Percentiles rank a stretch among this genome's conserved stretches.
These are phyloP conservation scores for Auanema freiburgensis DNA, from an alignment of 2,888 invertebrate species.

Conservation along the genomic window DNA sequence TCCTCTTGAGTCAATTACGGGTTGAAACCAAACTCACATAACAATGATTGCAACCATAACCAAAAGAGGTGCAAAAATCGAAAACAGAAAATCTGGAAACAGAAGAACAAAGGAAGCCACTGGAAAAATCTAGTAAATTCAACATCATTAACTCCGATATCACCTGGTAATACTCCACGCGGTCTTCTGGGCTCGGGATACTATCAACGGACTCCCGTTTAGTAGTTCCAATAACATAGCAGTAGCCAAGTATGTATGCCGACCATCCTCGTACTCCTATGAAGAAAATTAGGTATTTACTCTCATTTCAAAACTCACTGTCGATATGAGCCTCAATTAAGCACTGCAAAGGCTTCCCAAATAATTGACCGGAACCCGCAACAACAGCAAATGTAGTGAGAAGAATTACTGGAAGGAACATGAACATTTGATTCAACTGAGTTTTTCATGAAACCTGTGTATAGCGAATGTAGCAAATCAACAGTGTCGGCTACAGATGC, in stretches of 20 bases:
- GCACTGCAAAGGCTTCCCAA: constrained; percentile 1
- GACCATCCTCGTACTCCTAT: neutral
- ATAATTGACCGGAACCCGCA: neutral
- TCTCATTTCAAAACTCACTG: constrained; percentile 2
- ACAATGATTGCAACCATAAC: constrained; percentile 4
- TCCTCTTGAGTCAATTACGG: neutral
- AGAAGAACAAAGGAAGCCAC: constrained; percentile 4
- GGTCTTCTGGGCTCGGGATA: neutral
- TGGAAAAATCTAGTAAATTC: neutral
- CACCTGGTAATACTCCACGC: neutral
- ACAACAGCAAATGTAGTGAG: constrained; percentile 3
- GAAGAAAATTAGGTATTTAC: neutral
- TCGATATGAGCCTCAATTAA: neutral
- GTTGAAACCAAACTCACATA: neutral
- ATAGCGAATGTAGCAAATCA: neutral
- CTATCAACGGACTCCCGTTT: neutral
- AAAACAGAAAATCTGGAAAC: constrained; percentile 2
- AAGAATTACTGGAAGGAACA: neutral
- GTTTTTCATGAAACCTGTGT: neutral
- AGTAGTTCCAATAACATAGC: neutral
- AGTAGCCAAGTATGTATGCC: neutral
- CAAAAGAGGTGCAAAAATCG: neutral
- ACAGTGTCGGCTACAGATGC: too few relatives aligned
- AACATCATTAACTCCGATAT: too few relatives aligned
- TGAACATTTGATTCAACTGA: neutral